Percentiles rank a stretch among this genome's conserved stretches.
These are phyloP conservation scores for Cylindroiulus punctatus DNA, from an alignment of 2,888 invertebrate species.

Conservation along the genomic window DNA sequence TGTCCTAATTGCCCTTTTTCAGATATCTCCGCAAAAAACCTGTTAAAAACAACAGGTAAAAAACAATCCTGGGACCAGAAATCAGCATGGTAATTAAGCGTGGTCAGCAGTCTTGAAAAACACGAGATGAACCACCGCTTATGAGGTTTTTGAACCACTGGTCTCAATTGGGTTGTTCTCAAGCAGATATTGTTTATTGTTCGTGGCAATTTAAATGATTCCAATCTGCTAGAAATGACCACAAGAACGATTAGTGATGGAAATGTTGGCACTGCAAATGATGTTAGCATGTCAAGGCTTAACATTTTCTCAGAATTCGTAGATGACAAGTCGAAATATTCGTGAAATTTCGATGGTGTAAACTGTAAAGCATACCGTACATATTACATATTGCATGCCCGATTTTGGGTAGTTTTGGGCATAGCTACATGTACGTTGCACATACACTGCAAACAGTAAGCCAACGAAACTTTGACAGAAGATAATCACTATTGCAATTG, in stretches of 20 bases:
- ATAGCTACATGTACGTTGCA: too few species aligned
- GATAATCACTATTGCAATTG: too few species aligned
- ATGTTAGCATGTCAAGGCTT: slow-evolving; percentile 26
- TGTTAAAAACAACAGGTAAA: background rate
- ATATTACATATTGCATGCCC: too few species aligned
- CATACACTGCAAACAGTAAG: too few species aligned
- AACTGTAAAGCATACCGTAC: too few species aligned
- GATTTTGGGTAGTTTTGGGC: too few species aligned
- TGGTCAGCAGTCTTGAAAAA: background rate
- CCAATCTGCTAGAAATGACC: background rate
- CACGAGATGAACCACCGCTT: background rate
- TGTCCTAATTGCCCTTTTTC: background rate
- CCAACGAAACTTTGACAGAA: too few species aligned
- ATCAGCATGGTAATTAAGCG: background rate
- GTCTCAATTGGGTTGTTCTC: background rate
- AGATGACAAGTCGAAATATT: background rate
- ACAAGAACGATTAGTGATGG: background rate
- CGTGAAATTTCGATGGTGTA: too few species aligned
- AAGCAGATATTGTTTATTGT: slow-evolving; percentile 25
- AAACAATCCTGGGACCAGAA: background rate
- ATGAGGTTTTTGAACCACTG: slow-evolving; percentile 13
- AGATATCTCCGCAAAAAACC: background rate
- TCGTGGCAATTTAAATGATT: background rate
- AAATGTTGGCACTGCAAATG: background rate
- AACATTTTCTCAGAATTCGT: background rate